Conservation (phyloP, 2,797 vertebrate species). For the Gambelia wislizenii region DNA sequence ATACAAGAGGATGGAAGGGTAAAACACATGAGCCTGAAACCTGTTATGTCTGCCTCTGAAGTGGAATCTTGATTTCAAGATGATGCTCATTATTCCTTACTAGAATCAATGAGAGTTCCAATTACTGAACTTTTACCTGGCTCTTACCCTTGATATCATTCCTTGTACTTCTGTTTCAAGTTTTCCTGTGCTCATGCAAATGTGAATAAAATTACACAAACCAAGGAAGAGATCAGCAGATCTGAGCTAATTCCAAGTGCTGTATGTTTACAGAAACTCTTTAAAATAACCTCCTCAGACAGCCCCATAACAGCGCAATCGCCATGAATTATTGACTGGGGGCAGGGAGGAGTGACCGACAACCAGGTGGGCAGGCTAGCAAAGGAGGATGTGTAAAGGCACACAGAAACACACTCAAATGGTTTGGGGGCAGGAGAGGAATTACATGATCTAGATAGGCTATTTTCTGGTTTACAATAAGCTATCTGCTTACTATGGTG, state of each 20-base stretch:
- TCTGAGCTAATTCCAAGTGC: not conserved
- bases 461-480: not conserved
- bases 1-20: not conserved
- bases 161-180: not conserved
- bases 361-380: not conserved
- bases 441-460: not conserved
- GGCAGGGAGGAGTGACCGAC: too few species aligned
- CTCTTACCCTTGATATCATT: not conserved
- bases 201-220: not conserved
- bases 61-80: not conserved
- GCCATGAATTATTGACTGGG: not conserved
- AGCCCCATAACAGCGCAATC: not conserved
- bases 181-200: not conserved
- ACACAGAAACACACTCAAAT: not conserved
- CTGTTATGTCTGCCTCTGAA: not conserved
- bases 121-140: not conserved
- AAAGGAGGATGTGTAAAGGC: not conserved
- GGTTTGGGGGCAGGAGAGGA: not conserved
- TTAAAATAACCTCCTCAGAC: not conserved
- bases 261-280: not conserved
- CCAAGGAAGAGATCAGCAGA: not conserved
- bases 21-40: not conserved
- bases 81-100: not conserved
- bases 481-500: not conserved
- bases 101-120: not conserved